Evolutionary conservation across 2,797 vertebrate genomes (phyloP), one percentile per base, ranked within the genome.

Genomic region (Epinephelus coioides): DNA sequence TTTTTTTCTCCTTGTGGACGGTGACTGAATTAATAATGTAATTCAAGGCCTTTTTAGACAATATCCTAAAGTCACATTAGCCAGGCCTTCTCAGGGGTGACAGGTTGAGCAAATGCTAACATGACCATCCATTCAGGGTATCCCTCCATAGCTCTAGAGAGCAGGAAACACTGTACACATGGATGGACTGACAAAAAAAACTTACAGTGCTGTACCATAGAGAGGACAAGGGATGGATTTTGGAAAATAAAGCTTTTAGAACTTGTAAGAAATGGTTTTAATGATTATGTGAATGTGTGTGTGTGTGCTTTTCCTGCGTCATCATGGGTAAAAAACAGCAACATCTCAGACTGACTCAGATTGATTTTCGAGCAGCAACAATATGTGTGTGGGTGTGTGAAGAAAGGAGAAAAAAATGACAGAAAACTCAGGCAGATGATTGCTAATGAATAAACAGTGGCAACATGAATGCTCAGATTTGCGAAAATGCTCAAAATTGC

Each of bases 221-320:
- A 84, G 65, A 77, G 80, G 53, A 76, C 66, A 85, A 73, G 69
- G 77, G 85, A 81, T 71, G 90, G 92, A 84, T 91, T 92, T 94
- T 91, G 89, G 90, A 91, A 92, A 94, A 94, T 94, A 94, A 94
- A 92, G 92, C 89, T 94, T 94, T 94, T 94, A 92, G 92, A 94
- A 94, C 86, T 93, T 92, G 82, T 91, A 84, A 87, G 87, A 66
- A 72, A 66, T 15, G 44, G 6, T 70, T 73, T 73, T 68, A 67
- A 53, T 85, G 19, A 21, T 57, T 74, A 40, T 72, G 0, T 34
- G 34, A 34, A 34, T 34, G 34, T 34, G 34, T 34, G 34, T 34
- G 34, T 34, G 34, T 30, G 3, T 63, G 43, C 15, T 43, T 43
- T 43, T 47, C 46, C 46, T 47, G 46, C 17, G 46, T 47, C 46